Evolutionary conservation across 2,888 invertebrate species (phyloP), one percentile per base, ranked within the genome.

Genomic region (Theodoxus fluviatilis): DNA sequence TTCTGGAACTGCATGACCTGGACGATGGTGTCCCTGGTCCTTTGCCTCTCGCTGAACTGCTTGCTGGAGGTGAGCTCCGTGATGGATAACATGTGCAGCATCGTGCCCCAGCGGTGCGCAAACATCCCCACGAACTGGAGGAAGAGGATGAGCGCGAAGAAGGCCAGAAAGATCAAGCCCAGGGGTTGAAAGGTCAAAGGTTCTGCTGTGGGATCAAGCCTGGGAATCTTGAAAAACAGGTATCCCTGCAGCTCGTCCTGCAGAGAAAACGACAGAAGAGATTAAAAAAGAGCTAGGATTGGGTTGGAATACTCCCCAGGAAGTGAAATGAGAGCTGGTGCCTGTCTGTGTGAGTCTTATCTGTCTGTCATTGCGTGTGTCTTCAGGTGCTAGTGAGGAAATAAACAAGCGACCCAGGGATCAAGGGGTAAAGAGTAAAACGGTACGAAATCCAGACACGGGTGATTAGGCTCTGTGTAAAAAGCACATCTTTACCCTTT

Each of bases 101-200:
- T 89, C 0, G 98, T 98, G 84, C 96, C 97, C 87, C 98, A 97
- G 82, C 98, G 68, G 93, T 98, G 98, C 91, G 97, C 95, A 90
- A 98, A 91, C 98, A 98, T 98, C 79, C 96, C 98, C 67, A 93
- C 91, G 88, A 98, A 98, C 89, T 99, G 98, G 80, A 98, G 95
- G 52, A 97, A 90, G 88, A 98, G 90, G 89, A 98, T 97, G 80
- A 96, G 90, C 40, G 96, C 96, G 89, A 98, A 99, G 91, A 98
- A 97, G 89, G 96, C 94, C 77, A 98, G 95, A 86, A 99, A 98
- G 31, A 98, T 95, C 73, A 99, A 89, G 90, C 85, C 98, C 95
- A 85, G 73, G 6, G 86, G 86, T 70, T 86, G 85, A 73, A 85
- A 82, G 49, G 75, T 73, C 31, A 80, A 71, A 18, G 75, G 71